A percentile compares a stretch with the other conserved stretches of the same genome.
Evolutionary conservation across 2,797 vertebrate species (phyloP).

Genomic region (Pseudomugil gertrudae): DNA sequence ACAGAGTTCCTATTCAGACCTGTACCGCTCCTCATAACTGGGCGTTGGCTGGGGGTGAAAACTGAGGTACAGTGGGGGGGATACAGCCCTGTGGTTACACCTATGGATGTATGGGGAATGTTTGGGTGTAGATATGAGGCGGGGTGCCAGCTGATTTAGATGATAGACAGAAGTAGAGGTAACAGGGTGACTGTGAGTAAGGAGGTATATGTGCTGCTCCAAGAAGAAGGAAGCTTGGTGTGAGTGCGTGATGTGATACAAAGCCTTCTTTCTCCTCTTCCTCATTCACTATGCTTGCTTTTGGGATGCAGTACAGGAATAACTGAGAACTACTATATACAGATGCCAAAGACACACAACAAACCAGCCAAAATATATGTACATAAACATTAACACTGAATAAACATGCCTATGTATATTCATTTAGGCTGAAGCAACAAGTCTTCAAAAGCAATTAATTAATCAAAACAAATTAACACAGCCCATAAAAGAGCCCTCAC

Average conservation of each 20-base stretch:
- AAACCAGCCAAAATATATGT: constrained; percentile 34
- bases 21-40: constrained; percentile 57
- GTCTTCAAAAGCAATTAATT: constrained; percentile 3
- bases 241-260: constrained; percentile 70
- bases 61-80: constrained; percentile 14
- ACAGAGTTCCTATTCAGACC: constrained; percentile 81
- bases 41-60: constrained; percentile 45
- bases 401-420: constrained; percentile 12
- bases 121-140: constrained; percentile 27
- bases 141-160: constrained; percentile 40
- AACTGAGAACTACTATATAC: constrained; percentile 45
- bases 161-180: constrained; percentile 22
- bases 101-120: constrained; percentile 7
- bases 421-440: constrained; percentile 10
- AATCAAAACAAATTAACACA: constrained; percentile 23
- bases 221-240: constrained; percentile 22
- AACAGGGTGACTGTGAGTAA: constrained; percentile 22
- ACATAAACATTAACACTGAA: constrained; percentile 28
- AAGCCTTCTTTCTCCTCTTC: constrained; percentile 74
- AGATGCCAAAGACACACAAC: constrained; percentile 50
- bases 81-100: constrained; percentile 13
- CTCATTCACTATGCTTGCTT: constrained; percentile 34
- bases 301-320: constrained; percentile 54
- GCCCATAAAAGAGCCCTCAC: neutral
- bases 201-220: constrained; percentile 36